These are phyloP conservation scores for Apodemia hepburni DNA, from an alignment of 2,888 invertebrate species.

Conservation along the genomic window DNA sequence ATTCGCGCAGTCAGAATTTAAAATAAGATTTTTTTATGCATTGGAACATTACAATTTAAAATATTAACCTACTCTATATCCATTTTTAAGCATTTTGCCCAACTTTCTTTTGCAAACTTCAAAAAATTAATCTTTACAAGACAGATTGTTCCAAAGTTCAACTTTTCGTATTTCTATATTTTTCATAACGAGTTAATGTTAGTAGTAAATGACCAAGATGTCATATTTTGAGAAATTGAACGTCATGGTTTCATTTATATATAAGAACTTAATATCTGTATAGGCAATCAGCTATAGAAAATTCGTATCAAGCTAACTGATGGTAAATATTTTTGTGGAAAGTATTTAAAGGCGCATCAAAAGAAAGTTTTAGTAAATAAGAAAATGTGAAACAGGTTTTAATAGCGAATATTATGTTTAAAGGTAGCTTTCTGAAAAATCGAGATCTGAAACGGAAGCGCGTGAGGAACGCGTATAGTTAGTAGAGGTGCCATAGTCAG, in stretches of 20 bases:
- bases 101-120: no score
- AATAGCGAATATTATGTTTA: slow-evolving; percentile 47
- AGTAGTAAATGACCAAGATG: no score
- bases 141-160: not conserved
- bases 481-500: slow-evolving; percentile 88
- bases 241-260: no score
- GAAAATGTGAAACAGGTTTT: not conserved
- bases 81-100: no score
- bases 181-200: no score
- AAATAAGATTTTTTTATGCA: no score
- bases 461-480: slow-evolving; percentile 90
- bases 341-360: not conserved
- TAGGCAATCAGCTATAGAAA: no score
- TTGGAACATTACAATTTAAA: no score
- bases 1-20: no score
- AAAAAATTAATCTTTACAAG: not conserved
- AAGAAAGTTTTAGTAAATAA: slow-evolving; percentile 8
- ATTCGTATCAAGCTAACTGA: not conserved
- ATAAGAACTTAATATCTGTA: no score
- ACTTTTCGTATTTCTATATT: not conserved
- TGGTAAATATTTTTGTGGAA: slow-evolving; percentile 4
- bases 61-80: no score
- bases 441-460: slow-evolving; percentile 92
- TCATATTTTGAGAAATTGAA: no score
- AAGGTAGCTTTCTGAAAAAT: slow-evolving; percentile 93